Conservation (phyloP, 1,140 invertebrate species). For the Tyrophagus putrescentiae region DNA sequence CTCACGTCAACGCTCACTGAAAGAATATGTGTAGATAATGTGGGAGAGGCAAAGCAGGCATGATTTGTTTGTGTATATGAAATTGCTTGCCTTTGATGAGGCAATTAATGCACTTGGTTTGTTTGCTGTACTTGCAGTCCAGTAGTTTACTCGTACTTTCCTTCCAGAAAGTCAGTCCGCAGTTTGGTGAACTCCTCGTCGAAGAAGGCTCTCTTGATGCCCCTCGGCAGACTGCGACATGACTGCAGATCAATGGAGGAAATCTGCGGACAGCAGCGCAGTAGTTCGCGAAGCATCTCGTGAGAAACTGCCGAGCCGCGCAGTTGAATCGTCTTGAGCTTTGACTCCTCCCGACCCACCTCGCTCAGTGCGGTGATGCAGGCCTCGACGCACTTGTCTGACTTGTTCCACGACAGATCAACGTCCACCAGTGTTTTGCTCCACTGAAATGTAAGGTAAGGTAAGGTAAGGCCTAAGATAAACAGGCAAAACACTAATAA, state of each 20-base stretch:
- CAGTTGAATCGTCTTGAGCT: slow-evolving; percentile 7
- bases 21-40: too few species aligned
- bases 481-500: not conserved
- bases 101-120: too few species aligned
- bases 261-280: slow-evolving; percentile 9
- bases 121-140: too few species aligned
- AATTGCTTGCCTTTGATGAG: too few species aligned
- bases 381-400: not conserved
- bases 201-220: slow-evolving; percentile 16
- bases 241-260: slow-evolving; percentile 21
- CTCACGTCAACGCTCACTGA: too few species aligned
- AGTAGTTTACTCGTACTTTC: slow-evolving; percentile 5
- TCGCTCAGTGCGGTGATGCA: not conserved
- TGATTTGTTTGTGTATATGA: too few species aligned
- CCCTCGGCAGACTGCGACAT: slow-evolving; percentile 19
- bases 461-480: not conserved
- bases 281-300: not conserved
- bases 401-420: slow-evolving; percentile 19
- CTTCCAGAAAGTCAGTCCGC: slow-evolving; percentile 13
- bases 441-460: slow-evolving; percentile 13
- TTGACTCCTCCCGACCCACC: not conserved
- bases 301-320: slow-evolving; percentile 3
- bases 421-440: slow-evolving; percentile 18
- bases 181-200: slow-evolving; percentile 17
- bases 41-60: too few species aligned